Conservation (phyloP, 2,797 vertebrate genomes). For the Harpagifer antarcticus region DNA sequence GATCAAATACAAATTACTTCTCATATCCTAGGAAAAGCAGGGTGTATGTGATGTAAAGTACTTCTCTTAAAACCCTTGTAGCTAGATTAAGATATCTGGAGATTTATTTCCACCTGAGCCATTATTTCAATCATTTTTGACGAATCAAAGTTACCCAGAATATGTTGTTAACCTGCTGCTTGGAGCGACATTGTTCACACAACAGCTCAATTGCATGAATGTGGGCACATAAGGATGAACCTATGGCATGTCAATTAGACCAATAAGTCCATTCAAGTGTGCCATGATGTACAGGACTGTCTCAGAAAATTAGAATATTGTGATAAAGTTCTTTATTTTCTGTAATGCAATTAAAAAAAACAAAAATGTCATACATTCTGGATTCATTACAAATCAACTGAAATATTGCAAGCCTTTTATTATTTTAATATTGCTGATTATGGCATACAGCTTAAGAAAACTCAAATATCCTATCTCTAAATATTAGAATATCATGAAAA, state of each 20-base stretch:
- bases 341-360: too few species aligned
- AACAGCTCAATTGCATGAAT: not conserved
- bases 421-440: too few species aligned
- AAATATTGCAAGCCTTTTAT: too few species aligned
- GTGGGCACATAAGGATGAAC: not conserved
- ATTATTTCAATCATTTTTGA: constrained; percentile 23
- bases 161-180: constrained; percentile 8
- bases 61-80: not conserved
- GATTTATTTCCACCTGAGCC: constrained; percentile 14
- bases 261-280: constrained; percentile 6
- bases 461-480: too few species aligned
- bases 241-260: not conserved
- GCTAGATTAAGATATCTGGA: constrained; percentile 7
- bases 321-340: too few species aligned
- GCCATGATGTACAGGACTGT: too few species aligned
- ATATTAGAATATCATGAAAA: too few species aligned
- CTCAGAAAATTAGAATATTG: too few species aligned
- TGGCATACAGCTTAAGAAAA: too few species aligned
- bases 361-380: too few species aligned
- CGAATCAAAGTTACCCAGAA: constrained; percentile 4
- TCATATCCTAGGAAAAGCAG: not conserved
- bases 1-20: not conserved
- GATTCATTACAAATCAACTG: too few species aligned
- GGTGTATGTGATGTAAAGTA: not conserved
- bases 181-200: not conserved